A percentile compares a stretch with the other conserved stretches of the same genome.
Evolutionary conservation across 2,113 vertebrate genomes (phyloP).

Genomic region (Grus americana): DNA sequence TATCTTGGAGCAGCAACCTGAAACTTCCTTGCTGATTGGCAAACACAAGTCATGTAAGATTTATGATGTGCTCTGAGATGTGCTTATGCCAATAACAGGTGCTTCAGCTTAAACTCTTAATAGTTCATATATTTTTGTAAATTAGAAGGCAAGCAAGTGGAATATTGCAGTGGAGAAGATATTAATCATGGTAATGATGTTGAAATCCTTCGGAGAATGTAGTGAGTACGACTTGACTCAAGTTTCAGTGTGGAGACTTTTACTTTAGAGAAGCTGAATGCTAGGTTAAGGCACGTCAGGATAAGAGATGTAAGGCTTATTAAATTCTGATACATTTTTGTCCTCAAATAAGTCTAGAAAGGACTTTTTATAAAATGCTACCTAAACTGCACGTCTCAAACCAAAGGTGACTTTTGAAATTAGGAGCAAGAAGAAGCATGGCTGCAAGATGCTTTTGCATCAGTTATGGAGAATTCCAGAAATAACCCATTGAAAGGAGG

Average conservation of each 20-base stretch:
- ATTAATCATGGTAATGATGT: background rate
- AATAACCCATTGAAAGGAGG: background rate
- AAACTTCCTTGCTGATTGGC: conserved; percentile 35
- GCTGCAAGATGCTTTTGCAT: accelerated
- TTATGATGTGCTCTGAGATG: conserved; percentile 1
- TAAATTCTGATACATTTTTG: background rate
- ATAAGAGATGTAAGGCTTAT: background rate
- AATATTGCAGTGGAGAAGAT: background rate
- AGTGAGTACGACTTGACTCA: background rate
- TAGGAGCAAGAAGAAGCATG: background rate
- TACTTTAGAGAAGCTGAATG: background rate
- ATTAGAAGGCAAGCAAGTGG: conserved; percentile 6
- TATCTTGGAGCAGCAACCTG: conserved; percentile 23
- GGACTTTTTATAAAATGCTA: background rate
- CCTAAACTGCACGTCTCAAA: background rate
- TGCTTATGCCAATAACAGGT: conserved; percentile 4
- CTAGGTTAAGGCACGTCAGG: background rate
- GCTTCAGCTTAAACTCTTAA: conserved; percentile 22
- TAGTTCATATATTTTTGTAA: conserved; percentile 23
- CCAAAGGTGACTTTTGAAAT: background rate
- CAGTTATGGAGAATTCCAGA: background rate
- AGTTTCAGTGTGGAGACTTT: background rate
- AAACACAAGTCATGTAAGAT: background rate
- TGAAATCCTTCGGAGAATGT: conserved; percentile 13
- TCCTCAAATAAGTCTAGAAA: background rate